Base-by-base conservation (phyloP, 2,888 invertebrate species). In the Campoplex nolae region DNA sequence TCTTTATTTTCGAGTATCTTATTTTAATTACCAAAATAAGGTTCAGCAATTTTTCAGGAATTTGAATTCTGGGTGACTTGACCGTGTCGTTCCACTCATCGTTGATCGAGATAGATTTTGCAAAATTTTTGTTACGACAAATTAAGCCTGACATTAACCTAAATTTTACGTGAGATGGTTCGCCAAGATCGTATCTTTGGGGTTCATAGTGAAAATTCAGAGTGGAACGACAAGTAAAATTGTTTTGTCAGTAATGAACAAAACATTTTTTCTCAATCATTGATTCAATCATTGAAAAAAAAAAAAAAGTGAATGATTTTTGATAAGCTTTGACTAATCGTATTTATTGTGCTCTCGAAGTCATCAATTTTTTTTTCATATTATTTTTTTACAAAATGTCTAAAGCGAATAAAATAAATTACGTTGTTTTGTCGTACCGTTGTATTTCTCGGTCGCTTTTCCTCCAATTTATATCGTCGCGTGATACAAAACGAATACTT, bases 291-390 rank as follows among this genome's bases (percentile, higher is more conserved):
- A n/a, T n/a, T n/a, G n/a, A n/a, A n/a, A n/a, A n/a, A n/a, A n/a
- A n/a, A n/a, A n/a, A n/a, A 32, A 71, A 75, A 83, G 38, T 48
- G 67, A 77, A 67, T 32, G 38, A 18, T 71, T 48, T 32, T 71
- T 9, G 42, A 42, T 54, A 42, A 23, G 16, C 51, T 13, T 71
- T 71, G 65, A 54, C 75, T 81, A 76, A 74, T 78, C 23, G 75
- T 76, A 65, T 71, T 16, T 58, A 32, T 76, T 42, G 42, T 68
- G 68, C 13, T n/a, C 38, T 13, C 3, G 23, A 56, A 74, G 51
- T n/a, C 38, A 68, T 42, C 23, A n/a, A 42, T 68, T 42, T 68
- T 42, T 42, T 74, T 56, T 1, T 23, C 23, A 23, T 23, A 28
- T 13, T 62, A n/a, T n/a, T 62, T 76, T 76, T 62, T 62, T 58